A percentile compares a stretch with the other conserved stretches of the same genome.
Evolutionary conservation across 2,797 vertebrate species (phyloP).

Genomic region (Neoniphon sammara): DNA sequence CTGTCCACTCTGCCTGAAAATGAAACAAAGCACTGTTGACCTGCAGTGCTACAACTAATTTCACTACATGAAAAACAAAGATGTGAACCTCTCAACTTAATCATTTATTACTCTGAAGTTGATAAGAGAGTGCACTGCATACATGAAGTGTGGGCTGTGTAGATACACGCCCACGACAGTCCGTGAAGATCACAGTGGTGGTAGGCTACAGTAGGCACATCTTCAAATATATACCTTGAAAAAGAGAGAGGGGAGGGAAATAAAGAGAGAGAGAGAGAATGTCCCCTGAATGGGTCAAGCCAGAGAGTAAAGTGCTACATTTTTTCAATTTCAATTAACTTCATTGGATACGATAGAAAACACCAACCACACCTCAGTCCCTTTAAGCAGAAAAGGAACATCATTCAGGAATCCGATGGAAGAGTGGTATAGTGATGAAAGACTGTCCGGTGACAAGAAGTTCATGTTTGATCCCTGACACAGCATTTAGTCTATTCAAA

Average conservation of each 20-base stretch:
- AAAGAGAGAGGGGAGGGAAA: not conserved
- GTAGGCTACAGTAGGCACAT: constrained; percentile 49
- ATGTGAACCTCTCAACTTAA: not conserved
- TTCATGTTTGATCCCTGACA: too few species aligned
- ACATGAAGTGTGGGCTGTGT: constrained; percentile 2
- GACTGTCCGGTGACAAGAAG: too few species aligned
- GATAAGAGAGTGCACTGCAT: constrained; percentile 39
- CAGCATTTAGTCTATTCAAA: too few species aligned
- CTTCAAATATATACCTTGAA: constrained; percentile 8
- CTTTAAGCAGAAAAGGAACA: too few species aligned
- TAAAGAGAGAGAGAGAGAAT: too few species aligned
- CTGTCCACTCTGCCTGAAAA: too few species aligned
- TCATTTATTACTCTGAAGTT: constrained; percentile 59
- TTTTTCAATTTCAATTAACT: not conserved
- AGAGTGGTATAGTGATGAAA: too few species aligned
- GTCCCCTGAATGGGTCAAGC: too few species aligned
- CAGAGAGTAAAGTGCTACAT: constrained; percentile 19
- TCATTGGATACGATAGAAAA: not conserved
- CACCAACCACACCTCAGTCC: not conserved
- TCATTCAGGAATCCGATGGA: too few species aligned
- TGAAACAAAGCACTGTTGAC: not conserved
- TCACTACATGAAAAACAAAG: not conserved
- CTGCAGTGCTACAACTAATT: not conserved
- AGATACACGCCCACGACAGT: not conserved
- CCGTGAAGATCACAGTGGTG: constrained; percentile 10